Conservation (phyloP, 1,140 invertebrate species). For the Ylistrum balloti region DNA sequence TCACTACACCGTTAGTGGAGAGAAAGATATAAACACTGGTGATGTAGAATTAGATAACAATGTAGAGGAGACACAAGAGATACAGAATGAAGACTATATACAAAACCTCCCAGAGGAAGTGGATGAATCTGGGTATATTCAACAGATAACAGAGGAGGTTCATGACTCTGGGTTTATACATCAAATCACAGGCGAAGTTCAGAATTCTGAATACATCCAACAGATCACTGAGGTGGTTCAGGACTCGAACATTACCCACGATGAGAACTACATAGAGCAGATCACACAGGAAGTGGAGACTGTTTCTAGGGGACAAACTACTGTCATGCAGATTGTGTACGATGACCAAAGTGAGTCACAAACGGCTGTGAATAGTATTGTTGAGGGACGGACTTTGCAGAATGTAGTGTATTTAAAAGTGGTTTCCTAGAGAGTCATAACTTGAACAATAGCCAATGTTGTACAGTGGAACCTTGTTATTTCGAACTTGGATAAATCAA, state of each 20-base stretch:
- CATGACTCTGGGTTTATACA: neutral
- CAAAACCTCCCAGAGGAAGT: neutral
- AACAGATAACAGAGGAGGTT: neutral
- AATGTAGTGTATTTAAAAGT: neutral
- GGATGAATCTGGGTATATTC: neutral
- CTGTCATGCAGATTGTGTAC: neutral
- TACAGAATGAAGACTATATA: neutral
- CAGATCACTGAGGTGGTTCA: neutral
- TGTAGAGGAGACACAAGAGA: neutral
- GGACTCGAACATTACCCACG: neutral
- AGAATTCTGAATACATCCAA: neutral
- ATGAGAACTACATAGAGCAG: neutral
- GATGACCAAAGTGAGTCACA: neutral
- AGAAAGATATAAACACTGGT: neutral
- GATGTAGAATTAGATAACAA: neutral
- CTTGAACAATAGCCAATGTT: too few species aligned
- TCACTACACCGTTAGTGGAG: neutral
- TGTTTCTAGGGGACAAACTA: neutral
- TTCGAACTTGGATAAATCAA: too few species aligned
- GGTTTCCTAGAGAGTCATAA: too few species aligned
- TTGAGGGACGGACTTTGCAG: neutral
- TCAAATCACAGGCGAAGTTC: neutral
- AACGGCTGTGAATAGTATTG: neutral
- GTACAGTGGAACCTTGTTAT: too few species aligned
- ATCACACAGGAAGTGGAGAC: neutral